Base-by-base conservation (phyloP, 2,888 invertebrate species). In the Amiota minor region DNA sequence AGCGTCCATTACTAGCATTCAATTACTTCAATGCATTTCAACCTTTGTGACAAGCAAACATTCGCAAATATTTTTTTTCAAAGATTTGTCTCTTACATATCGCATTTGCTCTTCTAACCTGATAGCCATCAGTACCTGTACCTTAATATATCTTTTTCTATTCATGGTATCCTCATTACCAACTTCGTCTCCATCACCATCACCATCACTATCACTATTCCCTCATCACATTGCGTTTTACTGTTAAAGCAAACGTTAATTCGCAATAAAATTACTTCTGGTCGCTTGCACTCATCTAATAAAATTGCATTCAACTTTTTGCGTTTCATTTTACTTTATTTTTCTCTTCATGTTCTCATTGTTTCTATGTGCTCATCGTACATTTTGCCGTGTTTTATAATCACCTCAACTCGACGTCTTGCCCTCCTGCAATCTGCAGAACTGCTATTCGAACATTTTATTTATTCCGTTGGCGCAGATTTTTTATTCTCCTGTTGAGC, bases 211-310 rank as follows among this genome's bases (percentile, higher is more conserved):
- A 35, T 35, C 35, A 35, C 35, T 35, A 35, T 35, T 35, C 35
- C 35, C 6, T 35, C 6, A 35, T 18, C 20, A 16, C 18, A 20
- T 20, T 59, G 18, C 35, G 20, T 59, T 23, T 68, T 20, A 14
- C 53, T 14, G 67, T 23, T 18, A 50, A 20, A 50, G 67, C 67
- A 68, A 68, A 68, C 50, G 67, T 68, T 68, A 68, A 68, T 68
- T 68, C 50, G 50, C 53, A 68, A 68, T 68, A 68, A 68, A 68
- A 68, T 68, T 68, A 68, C 50, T 68, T 49, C 50, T 50, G 50
- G 67, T 68, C 53, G 67, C 23, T 68, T 68, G 67, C 49, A 10
- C 53, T 23, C n/a, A 68, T 68, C 67, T 68, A 68, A 68, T 68
- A 68, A 68, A 68, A 68, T 65, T 16, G 10, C 47, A 65, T 65